Conservation (phyloP, 2,113 vertebrate species). For the Condylura cristata region DNA sequence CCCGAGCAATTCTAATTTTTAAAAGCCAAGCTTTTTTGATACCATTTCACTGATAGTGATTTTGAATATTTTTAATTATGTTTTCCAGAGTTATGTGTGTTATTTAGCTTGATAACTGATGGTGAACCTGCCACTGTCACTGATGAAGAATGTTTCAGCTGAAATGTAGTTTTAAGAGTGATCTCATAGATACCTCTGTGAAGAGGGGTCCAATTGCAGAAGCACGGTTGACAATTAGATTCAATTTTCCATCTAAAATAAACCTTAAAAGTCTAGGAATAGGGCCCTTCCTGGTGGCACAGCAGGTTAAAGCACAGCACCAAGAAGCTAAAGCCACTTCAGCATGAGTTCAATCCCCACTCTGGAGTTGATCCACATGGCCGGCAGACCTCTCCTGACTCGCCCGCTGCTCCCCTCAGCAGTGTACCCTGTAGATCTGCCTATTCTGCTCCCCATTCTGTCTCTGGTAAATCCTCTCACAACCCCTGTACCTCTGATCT, state of each 20-base stretch:
- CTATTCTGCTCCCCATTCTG: too few species aligned
- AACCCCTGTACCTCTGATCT: too few species aligned
- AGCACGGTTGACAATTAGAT: neutral
- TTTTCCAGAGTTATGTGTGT: neutral
- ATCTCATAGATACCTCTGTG: neutral
- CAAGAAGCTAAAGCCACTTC: too few species aligned
- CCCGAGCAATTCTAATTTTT: conserved; percentile 7
- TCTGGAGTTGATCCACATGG: too few species aligned
- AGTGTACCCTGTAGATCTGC: too few species aligned
- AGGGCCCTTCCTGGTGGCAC: neutral
- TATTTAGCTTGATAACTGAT: neutral
- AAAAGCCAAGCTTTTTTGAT: neutral
- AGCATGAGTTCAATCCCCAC: too few species aligned
- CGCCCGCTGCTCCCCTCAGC: too few species aligned
- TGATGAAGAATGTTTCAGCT: neutral
- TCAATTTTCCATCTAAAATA: neutral
- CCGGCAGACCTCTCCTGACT: too few species aligned
- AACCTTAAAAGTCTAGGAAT: too few species aligned
- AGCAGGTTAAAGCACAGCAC: too few species aligned
- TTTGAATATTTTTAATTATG: neutral
- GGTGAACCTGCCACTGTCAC: neutral
- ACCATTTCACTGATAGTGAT: neutral
- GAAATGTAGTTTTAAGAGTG: neutral
- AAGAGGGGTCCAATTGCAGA: neutral
- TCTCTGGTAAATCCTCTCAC: too few species aligned